Evolutionary conservation across 2,888 invertebrate genomes (phyloP).

Genomic region (Limulus polyphemus): DNA sequence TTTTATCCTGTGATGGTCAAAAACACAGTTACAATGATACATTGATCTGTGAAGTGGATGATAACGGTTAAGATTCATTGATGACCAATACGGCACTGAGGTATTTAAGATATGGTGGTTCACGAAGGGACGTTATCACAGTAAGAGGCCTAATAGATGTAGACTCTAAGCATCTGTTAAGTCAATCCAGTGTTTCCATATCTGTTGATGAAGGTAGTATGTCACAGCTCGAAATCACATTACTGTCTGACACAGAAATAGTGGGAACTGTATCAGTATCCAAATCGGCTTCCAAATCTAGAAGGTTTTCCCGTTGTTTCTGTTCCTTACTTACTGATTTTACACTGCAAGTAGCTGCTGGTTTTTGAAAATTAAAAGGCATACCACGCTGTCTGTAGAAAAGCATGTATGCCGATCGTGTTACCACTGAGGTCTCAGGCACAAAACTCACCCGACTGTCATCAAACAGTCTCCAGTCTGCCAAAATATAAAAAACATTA

Average conservation of each 20-base stretch:
- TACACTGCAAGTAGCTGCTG: neutral
- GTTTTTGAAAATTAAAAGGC: neutral
- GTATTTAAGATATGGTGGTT: too few species aligned
- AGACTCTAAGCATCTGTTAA: too few species aligned
- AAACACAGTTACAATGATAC: too few species aligned
- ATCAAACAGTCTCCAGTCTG: slow-evolving; percentile 36
- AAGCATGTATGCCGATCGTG: slow-evolving; percentile 35
- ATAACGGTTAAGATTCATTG: too few species aligned
- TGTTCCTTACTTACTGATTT: neutral
- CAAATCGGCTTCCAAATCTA: neutral
- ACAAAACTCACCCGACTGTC: slow-evolving; percentile 33
- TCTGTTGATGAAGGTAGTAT: neutral
- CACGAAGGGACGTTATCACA: too few species aligned
- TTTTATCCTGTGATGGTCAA: too few species aligned
- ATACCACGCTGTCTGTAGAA: slow-evolving; percentile 32
- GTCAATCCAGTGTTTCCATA: neutral
- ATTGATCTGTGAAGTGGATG: too few species aligned
- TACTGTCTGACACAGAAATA: neutral
- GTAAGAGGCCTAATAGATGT: too few species aligned
- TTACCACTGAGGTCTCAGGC: slow-evolving; percentile 28
- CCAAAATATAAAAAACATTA: slow-evolving; percentile 4
- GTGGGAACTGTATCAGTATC: neutral
- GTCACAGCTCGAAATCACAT: too few species aligned
- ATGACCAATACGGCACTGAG: too few species aligned
- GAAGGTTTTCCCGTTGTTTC: neutral